phyloP scores from a whole-genome alignment of 2,888 invertebrate species.

The Drosophila atripex region DNA sequence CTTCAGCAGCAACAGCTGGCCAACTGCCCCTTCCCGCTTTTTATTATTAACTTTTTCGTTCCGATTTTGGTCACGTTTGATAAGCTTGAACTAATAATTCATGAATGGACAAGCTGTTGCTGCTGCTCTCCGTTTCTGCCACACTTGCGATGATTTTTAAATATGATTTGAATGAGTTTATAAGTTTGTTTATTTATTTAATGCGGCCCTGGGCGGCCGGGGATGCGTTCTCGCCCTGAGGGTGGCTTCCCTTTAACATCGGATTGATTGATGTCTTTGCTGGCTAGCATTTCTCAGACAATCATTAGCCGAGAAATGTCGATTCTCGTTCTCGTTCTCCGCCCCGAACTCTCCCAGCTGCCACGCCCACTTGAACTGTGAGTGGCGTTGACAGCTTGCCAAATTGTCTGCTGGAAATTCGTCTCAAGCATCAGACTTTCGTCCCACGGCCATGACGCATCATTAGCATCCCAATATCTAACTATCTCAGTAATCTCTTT shows the following conservation, averaged over 20 bases:
- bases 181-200: slow-evolving; percentile 76
- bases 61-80: slow-evolving; percentile 75
- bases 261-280: slow-evolving; percentile 74
- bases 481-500: slow-evolving; percentile 1
- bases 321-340: slow-evolving; percentile 39
- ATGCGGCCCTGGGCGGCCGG: slow-evolving; percentile 42
- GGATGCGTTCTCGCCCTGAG: slow-evolving; percentile 1
- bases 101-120: slow-evolving; percentile 60
- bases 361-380: slow-evolving; percentile 57
- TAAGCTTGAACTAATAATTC: slow-evolving; percentile 75
- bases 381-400: slow-evolving; percentile 74
- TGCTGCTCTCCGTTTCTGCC: slow-evolving; percentile 24
- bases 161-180: slow-evolving; percentile 77
- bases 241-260: slow-evolving; percentile 28
- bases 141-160: slow-evolving; percentile 68
- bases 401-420: slow-evolving; percentile 68
- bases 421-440: slow-evolving; percentile 24
- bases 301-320: slow-evolving; percentile 64
- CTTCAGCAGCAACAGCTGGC: slow-evolving; percentile 54
- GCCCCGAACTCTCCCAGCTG: slow-evolving; percentile 25
- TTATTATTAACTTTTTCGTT: slow-evolving; percentile 54
- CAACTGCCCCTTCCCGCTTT: slow-evolving; percentile 22
- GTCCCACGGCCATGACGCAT: slow-evolving; percentile 42
- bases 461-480: slow-evolving; percentile 57
- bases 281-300: slow-evolving; percentile 61